Evolutionary conservation across 1,140 invertebrate species (phyloP), one percentile per base, ranked within the genome.

Genomic region (Drosophila pandora): DNA sequence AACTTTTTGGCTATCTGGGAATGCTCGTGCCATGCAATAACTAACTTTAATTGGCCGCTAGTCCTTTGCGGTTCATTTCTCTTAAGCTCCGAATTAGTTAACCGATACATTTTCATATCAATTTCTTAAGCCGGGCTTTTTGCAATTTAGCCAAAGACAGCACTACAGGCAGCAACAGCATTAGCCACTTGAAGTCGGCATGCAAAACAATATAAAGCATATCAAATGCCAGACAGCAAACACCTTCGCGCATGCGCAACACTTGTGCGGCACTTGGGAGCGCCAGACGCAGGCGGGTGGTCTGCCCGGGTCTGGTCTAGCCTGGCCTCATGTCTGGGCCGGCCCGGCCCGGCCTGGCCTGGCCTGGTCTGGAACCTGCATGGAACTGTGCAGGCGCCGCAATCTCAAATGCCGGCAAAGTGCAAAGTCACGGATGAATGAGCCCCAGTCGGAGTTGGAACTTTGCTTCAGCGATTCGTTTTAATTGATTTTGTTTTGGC

Each of bases 381-480:
- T 28, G 5, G 25, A 6, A 28, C 1, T 28, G 53, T 59, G 41
- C 53, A 54, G 61, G 62, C 76, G 80, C 76, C 70, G 65, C 64
- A 37, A 52, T 52, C 49, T 47, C 52, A 17, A 43, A 45, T 45
- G 68, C 56, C 74, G 61, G 45, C 68, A 67, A 88, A 88, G 79
- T 79, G 83, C 83, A 87, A 87, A 87, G 83, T 87, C 83, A 87
- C 67, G 82, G 82, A 87, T 87, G 82, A 87, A 88, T 71, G 76
- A 88, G 63, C 59, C 34, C 34, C 73, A 57, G 65, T 76, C 60
- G 12, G 54, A 79, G 71, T 65, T 83, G 82, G 82, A 87, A 87
- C 82, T 87, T 62, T 88, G 82, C 82, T 87, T 79, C 83, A 76
- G 47, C 79, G 82, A 82, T 53, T 83, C 76, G 71, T 82, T 85